Evolutionary conservation across 2,797 vertebrate genomes (phyloP), one percentile per base, ranked within the genome.

Genomic region (Clarias laeviceps): DNA sequence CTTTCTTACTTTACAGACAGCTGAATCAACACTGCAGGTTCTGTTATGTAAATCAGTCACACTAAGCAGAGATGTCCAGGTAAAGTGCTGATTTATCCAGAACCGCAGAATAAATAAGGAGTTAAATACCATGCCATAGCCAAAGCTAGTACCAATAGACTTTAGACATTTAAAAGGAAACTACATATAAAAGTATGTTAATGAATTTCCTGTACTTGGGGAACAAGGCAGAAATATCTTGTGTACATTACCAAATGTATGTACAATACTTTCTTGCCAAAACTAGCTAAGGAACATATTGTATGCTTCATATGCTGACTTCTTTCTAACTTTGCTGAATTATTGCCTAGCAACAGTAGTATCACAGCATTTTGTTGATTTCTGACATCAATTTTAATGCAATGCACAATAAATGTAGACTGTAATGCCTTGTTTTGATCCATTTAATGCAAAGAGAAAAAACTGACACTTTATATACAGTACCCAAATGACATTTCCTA

Each of bases 341-440:
- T 66, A 80, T 20, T 80, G 62, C 62, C 61, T 66, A 50, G 61
- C 62, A 80, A 66, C 79, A 29, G 62, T 54, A 50, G 61, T 8
- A 62, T 50, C 40, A 29, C 8, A 54, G 78, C 32, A n/a, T 27
- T 65, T 20, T 65, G 50, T 65, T 1, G 20, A 37, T 65, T 80
- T 50, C 8, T 18, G 61, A 40, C 61, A 61, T 78, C 7, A 27
- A 50, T 64, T 79, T 64, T 24, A 79, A 79, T 62, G 22, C 40
- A 78, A 37, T 61, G 32, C 24, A 37, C 77, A 45, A 65, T 64
- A 64, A 80, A 15, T 80, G n/a, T 27, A 80, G 37, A 64, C 78
- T 65, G 78, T 64, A 59, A 34, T 59, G 4, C n/a, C 18, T 80
- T 78, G 24, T 80, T 64, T 64, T 65, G 45, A 65, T 64, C 27